Base-by-base conservation (phyloP, 2,113 vertebrate species). In the Epinephelus moara region DNA sequence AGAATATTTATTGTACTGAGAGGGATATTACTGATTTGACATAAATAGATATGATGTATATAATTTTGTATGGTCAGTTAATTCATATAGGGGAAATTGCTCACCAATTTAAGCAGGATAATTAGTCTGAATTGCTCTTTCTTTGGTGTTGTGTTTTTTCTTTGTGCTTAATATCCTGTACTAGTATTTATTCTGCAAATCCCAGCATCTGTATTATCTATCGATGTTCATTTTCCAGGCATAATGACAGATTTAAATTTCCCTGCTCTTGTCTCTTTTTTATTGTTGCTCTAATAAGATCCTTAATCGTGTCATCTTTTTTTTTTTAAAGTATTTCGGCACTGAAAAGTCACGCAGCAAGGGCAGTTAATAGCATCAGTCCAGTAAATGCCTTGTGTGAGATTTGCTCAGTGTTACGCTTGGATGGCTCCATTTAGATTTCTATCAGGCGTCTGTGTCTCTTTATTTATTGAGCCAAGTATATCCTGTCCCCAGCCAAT, bases 381-480 rank as follows among this genome's bases (percentile, higher is more conserved):
- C 52, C 33, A 52, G 47, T 81, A 45, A 53, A 67, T 25, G 53
- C 13, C 1, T 3, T 23, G 37, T 67, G 27, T 62, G 45, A 45
- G 6, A 66, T 61, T 71, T 49, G 56, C 33, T 59, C 70, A 63
- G 63, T 45, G 23, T 61, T 70, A 56, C 3, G 17, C 71, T 69
- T 40, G 25, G 19, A 40, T 69, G 67, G 50, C 60, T 75, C 45
- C 77, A 83, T 80, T 80, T 75, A 71, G 77, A 92, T 67, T 78
- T 77, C 61, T 69, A 52, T 85, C 78, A 80, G 71, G 56, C 77
- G 37, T 82, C 40, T 69, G 47, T 37, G 59, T 49, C 61, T 70
- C 75, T 86, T 81, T 56, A 77, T 90, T 86, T 86, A 91, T 85
- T 73, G 64, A 71, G 49, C 61, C 69, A 61, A 78, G 78, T 81